A percentile compares a stretch with the other conserved stretches of the same genome.
Conservation (phyloP, 2,797 vertebrate genomes). For the Phoebastria nigripes region DNA sequence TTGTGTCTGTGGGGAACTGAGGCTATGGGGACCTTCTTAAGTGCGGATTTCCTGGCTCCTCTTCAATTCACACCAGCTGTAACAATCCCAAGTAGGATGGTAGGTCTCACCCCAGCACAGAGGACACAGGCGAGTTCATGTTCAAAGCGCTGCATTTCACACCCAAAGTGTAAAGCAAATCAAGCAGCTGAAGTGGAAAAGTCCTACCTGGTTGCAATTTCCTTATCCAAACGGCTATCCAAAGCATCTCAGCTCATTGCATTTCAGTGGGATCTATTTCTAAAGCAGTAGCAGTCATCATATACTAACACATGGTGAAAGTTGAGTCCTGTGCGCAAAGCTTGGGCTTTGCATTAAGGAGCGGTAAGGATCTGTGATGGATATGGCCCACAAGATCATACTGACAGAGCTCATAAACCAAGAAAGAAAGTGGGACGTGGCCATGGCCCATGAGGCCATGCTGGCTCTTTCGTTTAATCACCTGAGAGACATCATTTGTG, state of each 20-base stretch:
- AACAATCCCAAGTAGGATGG: not conserved
- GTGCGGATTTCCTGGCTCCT: not conserved
- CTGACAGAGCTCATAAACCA: not conserved
- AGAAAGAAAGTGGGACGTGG: not conserved
- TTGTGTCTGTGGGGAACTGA: not conserved
- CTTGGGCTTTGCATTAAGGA: not conserved
- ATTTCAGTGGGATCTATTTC: not conserved
- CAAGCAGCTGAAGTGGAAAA: not conserved
- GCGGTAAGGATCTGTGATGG: not conserved
- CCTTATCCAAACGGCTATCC: not conserved
- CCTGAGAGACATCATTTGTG: not conserved
- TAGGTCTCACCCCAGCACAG: not conserved
- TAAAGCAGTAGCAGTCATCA: not conserved
- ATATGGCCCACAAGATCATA: not conserved
- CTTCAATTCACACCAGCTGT: not conserved
- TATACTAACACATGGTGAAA: not conserved
- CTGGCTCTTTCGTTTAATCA: not conserved
- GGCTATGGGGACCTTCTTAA: not conserved
- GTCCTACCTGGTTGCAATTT: not conserved
- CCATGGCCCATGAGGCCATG: not conserved
- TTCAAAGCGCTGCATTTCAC: not conserved
- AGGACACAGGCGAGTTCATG: rapidly evolving
- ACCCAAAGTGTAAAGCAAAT: not conserved
- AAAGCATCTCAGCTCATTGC: not conserved
- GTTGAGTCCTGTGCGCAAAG: not conserved